phyloP scores from a whole-genome alignment of 2,888 invertebrate species.

The Syrphus vitripennis region DNA sequence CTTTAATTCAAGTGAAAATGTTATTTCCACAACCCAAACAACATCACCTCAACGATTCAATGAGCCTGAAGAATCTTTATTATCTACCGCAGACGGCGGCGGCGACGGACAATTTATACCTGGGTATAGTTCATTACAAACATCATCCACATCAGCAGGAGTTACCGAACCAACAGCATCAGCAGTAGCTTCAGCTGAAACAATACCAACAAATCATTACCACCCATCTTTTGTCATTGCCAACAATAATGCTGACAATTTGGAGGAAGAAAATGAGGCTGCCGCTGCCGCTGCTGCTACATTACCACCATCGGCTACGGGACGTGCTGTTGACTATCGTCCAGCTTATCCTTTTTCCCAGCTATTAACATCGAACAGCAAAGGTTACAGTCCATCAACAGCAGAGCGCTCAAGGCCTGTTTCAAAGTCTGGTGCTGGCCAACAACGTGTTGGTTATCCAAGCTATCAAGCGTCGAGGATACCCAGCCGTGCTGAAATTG shows the following conservation, averaged over 20 bases:
- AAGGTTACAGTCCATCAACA: conserved; percentile 64
- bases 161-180: conserved; percentile 7
- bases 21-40: conserved; percentile 74
- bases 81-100: conserved; percentile 39
- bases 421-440: conserved; percentile 22
- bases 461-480: conserved; percentile 68
- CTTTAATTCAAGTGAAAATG: conserved; percentile 78
- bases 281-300: too few relatives aligned
- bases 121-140: conserved; percentile 52
- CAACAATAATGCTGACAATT: conserved; percentile 40
- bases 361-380: conserved; percentile 73
- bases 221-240: conserved; percentile 39
- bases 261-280: conserved; percentile 24
- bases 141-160: conserved; percentile 9
- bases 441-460: conserved; percentile 69
- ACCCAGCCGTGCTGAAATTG: conserved; percentile 74
- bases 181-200: neutral
- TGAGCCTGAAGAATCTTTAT: conserved; percentile 42
- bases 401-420: conserved; percentile 46
- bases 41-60: conserved; percentile 28
- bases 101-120: conserved; percentile 54
- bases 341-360: conserved; percentile 78
- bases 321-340: conserved; percentile 78
- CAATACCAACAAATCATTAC: conserved; percentile 56
- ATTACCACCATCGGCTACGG: conserved; percentile 73